Evolutionary conservation across 2,113 vertebrate genomes (phyloP).

Genomic region (Alligator sinensis): DNA sequence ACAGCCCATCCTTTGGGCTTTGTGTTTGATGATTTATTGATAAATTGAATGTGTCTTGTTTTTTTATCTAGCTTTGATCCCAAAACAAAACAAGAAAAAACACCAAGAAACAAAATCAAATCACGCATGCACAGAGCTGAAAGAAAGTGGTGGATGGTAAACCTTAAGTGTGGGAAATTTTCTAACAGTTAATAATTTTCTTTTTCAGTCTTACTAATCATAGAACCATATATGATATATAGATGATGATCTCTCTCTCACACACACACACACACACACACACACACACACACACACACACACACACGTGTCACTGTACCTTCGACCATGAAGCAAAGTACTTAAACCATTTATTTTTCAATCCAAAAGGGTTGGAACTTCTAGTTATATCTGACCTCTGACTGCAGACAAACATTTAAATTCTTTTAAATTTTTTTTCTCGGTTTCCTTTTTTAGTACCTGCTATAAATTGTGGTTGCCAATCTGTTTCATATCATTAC

Average conservation of each 20-base stretch:
- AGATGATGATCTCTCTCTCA: no score
- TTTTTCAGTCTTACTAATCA: not conserved
- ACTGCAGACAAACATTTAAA: constrained; percentile 13
- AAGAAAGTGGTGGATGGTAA: not conserved
- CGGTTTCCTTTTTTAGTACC: not conserved
- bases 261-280: no score
- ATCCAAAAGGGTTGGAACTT: not conserved
- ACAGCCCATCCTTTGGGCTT: not conserved
- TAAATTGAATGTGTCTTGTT: constrained; percentile 22
- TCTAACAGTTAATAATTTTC: not conserved
- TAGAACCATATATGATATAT: rapidly evolving
- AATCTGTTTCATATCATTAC: constrained; percentile 10
- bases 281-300: no score
- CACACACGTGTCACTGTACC: rapidly evolving
- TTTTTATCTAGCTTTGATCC: not conserved
- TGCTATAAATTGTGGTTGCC: not conserved
- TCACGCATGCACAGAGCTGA: not conserved
- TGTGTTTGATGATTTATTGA: constrained; percentile 70
- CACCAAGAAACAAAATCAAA: not conserved
- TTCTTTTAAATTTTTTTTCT: not conserved
- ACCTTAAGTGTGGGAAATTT: not conserved
- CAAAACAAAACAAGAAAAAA: not conserved
- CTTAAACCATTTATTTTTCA: not conserved
- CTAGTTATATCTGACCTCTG: not conserved
- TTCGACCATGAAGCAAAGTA: not conserved